Evolutionary conservation across 2,888 invertebrate genomes (phyloP).

Genomic region (Cepaea hortensis): DNA sequence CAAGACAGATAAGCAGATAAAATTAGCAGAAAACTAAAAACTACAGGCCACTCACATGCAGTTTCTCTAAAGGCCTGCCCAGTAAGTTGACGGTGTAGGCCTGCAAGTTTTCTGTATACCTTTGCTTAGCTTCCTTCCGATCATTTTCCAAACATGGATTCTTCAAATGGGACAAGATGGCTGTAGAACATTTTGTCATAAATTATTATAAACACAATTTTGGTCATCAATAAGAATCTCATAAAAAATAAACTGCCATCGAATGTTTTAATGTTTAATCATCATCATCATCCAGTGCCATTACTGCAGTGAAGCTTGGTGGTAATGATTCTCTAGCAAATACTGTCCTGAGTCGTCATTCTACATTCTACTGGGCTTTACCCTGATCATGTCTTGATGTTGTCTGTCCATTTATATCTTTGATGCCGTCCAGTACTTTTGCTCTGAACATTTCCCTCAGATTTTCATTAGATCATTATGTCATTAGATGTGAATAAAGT

Average conservation of each 20-base stretch:
- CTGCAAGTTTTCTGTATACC: conserved; percentile 91
- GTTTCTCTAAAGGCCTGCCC: conserved; percentile 92
- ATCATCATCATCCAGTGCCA: too few species aligned
- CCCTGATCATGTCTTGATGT: too few species aligned
- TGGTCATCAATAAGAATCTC: not conserved
- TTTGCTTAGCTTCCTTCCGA: conserved; percentile 91
- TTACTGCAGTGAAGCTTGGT: too few species aligned
- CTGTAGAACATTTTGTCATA: conserved; percentile 71
- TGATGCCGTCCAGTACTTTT: too few species aligned
- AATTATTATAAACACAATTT: not conserved
- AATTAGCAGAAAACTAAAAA: not conserved
- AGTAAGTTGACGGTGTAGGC: conserved; percentile 96
- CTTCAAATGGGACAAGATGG: conserved; percentile 90
- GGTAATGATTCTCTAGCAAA: too few species aligned
- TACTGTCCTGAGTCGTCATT: too few species aligned
- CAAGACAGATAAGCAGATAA: not conserved
- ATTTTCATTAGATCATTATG: too few species aligned
- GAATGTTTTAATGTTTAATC: too few species aligned
- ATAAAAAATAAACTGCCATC: not conserved
- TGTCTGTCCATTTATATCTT: too few species aligned
- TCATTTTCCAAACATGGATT: conserved; percentile 90
- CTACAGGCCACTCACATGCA: conserved; percentile 83
- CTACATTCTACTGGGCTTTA: too few species aligned
- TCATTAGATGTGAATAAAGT: too few species aligned
- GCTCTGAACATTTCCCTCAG: too few species aligned